Base-by-base conservation (phyloP, 2,888 invertebrate genomes). In the Hydrotaea cyrtoneurina region DNA sequence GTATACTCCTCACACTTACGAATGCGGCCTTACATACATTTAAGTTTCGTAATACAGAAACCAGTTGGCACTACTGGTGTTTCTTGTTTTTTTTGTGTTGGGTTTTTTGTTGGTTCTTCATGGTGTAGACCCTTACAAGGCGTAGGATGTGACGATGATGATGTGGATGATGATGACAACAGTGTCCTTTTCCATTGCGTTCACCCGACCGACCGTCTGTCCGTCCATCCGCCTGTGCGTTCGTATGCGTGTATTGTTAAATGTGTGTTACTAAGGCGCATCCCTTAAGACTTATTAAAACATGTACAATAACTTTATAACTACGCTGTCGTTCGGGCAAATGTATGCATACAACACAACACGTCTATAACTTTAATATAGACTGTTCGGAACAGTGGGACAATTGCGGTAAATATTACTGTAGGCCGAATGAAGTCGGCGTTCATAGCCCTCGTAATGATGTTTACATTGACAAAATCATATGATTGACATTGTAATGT, bases 281-380 rank as follows among this genome's bases (percentile, higher is more conserved):
- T 85, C 81, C 79, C 81, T 81, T 74, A 81, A 77, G 79, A 81
- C 72, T 85, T 82, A 77, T 79, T 77, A 80, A 62, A 59, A 69
- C 72, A 81, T 77, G 69, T 53, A 74, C 19, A 80, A 72, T 59
- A 78, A 75, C 62, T 64, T 72, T 78, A 69, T 75, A 71, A 80
- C 69, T 31, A 71, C 55, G 73, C 46, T 64, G 53, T 57, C 0
- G 46, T 46, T 23, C 5, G 43, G 17, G n/a, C 50, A 50, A 66
- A 21, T 69, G 23, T 36, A 57, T 55, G 21, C 13, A 26, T 15
- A 64, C 26, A 62, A 8, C 39, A 21, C 53, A 59, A 50, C 26
- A 26, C 26, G 59, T 59, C 23, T 23, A 59, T 59, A 26, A 59
- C 26, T 59, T 59, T 59, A 59, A 23, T 59, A 59, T 23, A 59